Percentiles rank a stretch among this genome's conserved stretches.
Evolutionary conservation across 2,888 invertebrate species (phyloP).

Genomic region (Agrotis segetum): DNA sequence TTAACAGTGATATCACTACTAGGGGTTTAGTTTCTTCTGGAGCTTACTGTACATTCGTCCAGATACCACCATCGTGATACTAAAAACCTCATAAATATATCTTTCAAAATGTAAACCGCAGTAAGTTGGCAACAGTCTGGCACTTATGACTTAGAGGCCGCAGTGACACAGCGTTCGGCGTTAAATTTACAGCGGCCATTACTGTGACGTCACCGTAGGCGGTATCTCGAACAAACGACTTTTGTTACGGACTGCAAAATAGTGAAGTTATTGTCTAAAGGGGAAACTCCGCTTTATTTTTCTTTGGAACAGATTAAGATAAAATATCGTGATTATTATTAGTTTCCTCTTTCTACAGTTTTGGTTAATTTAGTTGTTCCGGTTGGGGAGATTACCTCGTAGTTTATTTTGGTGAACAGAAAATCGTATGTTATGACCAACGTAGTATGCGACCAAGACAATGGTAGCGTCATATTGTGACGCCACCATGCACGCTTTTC

Average conservation of each 20-base stretch:
- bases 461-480: too few relatives aligned
- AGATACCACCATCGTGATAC: constrained; percentile 12
- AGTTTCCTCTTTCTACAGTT: constrained; percentile 53
- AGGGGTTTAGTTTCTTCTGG: too few relatives aligned
- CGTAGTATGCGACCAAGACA: too few relatives aligned
- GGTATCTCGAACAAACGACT: constrained; percentile 72
- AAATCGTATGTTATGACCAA: neutral
- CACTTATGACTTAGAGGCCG: constrained; percentile 67
- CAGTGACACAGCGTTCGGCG: constrained; percentile 68
- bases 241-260: constrained; percentile 69
- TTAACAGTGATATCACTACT: too few relatives aligned
- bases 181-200: constrained; percentile 74
- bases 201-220: constrained; percentile 70
- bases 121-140: constrained; percentile 64
- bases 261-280: constrained; percentile 58
- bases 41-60: neutral
- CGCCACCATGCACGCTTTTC: too few relatives aligned
- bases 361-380: constrained; percentile 19
- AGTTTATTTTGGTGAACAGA: neutral
- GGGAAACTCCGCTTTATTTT: constrained; percentile 56
- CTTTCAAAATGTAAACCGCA: constrained; percentile 63
- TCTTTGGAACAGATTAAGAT: constrained; percentile 59
- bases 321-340: constrained; percentile 60
- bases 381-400: neutral
- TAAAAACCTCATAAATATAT: constrained; percentile 57